Percentiles rank a stretch among this genome's conserved stretches.
These are phyloP conservation scores for Chondrilla cf. caribensis DNA, from an alignment of 37 sponge, comb jelly and placozoan genomes.

Conservation along the genomic window DNA sequence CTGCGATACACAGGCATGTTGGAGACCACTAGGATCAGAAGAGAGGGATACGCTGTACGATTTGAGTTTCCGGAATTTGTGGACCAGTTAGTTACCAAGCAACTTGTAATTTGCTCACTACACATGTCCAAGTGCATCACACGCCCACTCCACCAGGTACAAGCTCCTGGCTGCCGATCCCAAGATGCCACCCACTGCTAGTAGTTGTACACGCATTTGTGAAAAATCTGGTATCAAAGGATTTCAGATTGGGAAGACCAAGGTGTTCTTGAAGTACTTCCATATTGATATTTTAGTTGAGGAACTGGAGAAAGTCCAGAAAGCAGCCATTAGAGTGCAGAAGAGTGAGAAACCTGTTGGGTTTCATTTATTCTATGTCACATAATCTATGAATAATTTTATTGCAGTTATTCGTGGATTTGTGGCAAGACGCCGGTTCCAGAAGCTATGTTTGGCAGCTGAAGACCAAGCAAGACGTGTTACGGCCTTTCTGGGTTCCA, in stretches of 20 bases:
- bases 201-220: slow-evolving; percentile 48
- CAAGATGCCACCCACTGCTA: slow-evolving; percentile 13
- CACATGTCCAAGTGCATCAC: background rate
- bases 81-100: slow-evolving; percentile 20
- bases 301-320: slow-evolving; percentile 52
- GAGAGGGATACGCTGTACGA: slow-evolving; percentile 75
- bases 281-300: slow-evolving; percentile 55
- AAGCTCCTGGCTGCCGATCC: slow-evolving; percentile 34
- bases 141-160: slow-evolving; percentile 2
- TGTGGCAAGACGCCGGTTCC: slow-evolving; percentile 41
- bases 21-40: slow-evolving; percentile 76
- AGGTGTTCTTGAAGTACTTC: slow-evolving; percentile 77
- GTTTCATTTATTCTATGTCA: background rate
- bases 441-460: slow-evolving; percentile 38
- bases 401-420: slow-evolving; percentile 64
- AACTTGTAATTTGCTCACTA: no score
- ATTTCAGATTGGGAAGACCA: slow-evolving; percentile 66
- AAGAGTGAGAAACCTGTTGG: slow-evolving; percentile 19
- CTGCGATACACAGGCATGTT: slow-evolving; percentile 78
- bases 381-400: background rate
- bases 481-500: slow-evolving; percentile 26
- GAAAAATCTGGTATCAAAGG: slow-evolving; percentile 33
- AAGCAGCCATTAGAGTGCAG: slow-evolving; percentile 49
- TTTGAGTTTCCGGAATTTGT: slow-evolving; percentile 68
- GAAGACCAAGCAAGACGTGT: slow-evolving; percentile 39